These are phyloP conservation scores for Eubasilissa splendida DNA, from an alignment of 2,888 invertebrate species.

Conservation along the genomic window DNA sequence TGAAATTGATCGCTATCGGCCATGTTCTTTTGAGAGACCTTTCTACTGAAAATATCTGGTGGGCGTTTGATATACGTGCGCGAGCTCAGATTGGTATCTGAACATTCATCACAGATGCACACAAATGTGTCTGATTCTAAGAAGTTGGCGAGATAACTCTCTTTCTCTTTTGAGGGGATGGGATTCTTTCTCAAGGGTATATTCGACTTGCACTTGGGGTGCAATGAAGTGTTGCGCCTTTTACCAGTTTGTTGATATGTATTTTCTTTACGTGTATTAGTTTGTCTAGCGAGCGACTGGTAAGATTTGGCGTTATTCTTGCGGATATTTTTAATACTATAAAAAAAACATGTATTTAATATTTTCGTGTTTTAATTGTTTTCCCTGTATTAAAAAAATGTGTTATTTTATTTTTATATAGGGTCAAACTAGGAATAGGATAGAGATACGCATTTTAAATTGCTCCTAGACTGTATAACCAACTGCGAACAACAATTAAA, in stretches of 20 bases:
- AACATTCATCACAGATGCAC: constrained; percentile 10
- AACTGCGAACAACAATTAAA: too few species aligned
- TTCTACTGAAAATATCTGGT: not conserved
- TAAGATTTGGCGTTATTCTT: constrained; percentile 11
- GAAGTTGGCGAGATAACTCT: constrained; percentile 5
- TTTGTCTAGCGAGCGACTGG: not conserved
- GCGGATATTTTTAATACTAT: constrained; percentile 11
- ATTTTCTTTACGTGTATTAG: not conserved
- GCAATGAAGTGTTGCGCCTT: not conserved
- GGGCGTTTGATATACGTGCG: constrained; percentile 14
- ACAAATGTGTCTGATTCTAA: not conserved
- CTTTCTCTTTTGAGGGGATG: not conserved
- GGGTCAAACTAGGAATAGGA: too few species aligned
- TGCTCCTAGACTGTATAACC: too few species aligned
- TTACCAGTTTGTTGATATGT: not conserved
- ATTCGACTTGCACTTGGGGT: not conserved
- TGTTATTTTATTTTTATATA: too few species aligned
- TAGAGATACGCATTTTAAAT: too few species aligned
- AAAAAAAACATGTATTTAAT: not conserved
- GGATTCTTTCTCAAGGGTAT: not conserved
- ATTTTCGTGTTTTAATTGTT: too few species aligned
- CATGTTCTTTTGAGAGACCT: not conserved
- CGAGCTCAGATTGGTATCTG: constrained; percentile 7
- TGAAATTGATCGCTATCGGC: not conserved
- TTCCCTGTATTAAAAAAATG: too few species aligned